Evolutionary conservation across 2,888 invertebrate species (phyloP).

Genomic region (Gymnocheta viridis): DNA sequence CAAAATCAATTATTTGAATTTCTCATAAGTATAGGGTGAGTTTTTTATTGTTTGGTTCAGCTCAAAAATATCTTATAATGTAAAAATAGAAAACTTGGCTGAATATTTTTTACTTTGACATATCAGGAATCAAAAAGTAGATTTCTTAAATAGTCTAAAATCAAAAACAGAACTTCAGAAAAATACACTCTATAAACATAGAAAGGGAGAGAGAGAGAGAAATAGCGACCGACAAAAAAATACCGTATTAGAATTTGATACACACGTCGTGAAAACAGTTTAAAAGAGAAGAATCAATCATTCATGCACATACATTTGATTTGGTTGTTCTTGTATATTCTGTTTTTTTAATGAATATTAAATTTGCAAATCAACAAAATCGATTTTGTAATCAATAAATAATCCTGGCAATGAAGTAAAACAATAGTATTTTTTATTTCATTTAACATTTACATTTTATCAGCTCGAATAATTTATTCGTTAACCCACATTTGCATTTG

Average conservation of each 20-base stretch:
- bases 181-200: too few species aligned
- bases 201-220: too few species aligned
- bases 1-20: constrained; percentile 49
- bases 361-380: constrained; percentile 11
- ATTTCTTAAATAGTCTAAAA: too few species aligned
- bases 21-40: not conserved
- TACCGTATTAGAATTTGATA: too few species aligned
- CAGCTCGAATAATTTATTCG: not conserved
- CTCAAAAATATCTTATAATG: too few species aligned
- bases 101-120: too few species aligned
- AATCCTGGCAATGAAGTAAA: constrained; percentile 20
- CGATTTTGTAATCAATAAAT: constrained; percentile 24
- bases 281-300: not conserved
- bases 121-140: too few species aligned
- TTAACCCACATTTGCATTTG: constrained; percentile 11
- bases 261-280: too few species aligned
- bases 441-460: not conserved
- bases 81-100: too few species aligned
- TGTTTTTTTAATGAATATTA: constrained; percentile 7
- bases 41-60: not conserved
- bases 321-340: not conserved
- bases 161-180: too few species aligned
- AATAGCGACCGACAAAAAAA: too few species aligned
- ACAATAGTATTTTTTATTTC: not conserved
- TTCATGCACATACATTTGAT: not conserved